Evolutionary conservation across 2,888 invertebrate species (phyloP), one percentile per base, ranked within the genome.

Genomic region (Rhopalosiphum nymphaeae): DNA sequence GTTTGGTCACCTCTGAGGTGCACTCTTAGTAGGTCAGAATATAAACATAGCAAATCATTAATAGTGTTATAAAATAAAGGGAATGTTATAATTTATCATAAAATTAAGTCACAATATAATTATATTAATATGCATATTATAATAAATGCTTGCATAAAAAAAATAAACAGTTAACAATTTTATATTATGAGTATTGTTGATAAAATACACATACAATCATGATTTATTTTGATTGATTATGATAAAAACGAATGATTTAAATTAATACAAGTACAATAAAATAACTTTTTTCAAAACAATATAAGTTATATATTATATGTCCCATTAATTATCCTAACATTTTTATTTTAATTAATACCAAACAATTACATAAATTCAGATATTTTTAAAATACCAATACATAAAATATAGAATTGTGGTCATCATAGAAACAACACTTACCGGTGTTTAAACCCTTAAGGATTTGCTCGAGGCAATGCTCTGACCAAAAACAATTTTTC

Each of bases 401-500:
- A 36, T 36, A 78, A 78, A 7, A 78, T 36, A 36, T 21, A 78
- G 29, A 89, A 11, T 29, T 42, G 16, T 29, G 29, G 9, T 90
- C 46, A 87, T 29, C 21, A 42, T 0, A 36, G 36, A 7, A 42
- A 78, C 0, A 88, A 78, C 11, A 89, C 88, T 93, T 89, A 93
- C 92, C 49, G 0, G 53, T 84, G 78, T 36, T 78, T 36, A 7
- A 56, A 53, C 44, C 11, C 53, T 88, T 92, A 93, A 25, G 91
- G 9, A 85, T 93, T 96, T 95, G 96, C 96, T 96, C 97, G 97
- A 92, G 98, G 98, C 96, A 99, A 97, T 95, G 99, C 98, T 95
- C 99, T 98, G 96, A 99, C 98, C 95, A 99, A 97, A 97, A 98
- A 99, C 94, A 99, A 97, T 96, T 99, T 99, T 96, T 99, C 99